A percentile compares a stretch with the other conserved stretches of the same genome.
phyloP scores from a whole-genome alignment of 2,797 vertebrate genomes.

The Loriculus beryllinus region DNA sequence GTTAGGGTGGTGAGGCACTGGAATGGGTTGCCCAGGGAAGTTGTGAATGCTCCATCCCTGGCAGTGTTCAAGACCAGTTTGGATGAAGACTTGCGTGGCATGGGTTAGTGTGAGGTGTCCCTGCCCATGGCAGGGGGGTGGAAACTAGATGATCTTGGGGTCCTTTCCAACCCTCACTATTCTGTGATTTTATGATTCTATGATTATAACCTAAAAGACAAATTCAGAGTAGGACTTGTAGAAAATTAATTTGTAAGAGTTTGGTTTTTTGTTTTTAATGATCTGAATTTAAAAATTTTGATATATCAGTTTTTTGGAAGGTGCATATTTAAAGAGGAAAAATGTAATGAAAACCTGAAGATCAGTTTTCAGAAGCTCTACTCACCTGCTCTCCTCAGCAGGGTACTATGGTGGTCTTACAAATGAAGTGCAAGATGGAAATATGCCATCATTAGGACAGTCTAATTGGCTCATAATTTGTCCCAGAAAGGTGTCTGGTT shows the following conservation, averaged over 20 bases:
- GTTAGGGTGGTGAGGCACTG: too few relatives aligned
- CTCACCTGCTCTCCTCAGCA: slow-evolving; percentile 31
- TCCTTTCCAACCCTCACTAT: too few relatives aligned
- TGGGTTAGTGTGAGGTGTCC: too few relatives aligned
- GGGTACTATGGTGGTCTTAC: not conserved
- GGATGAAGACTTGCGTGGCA: too few relatives aligned
- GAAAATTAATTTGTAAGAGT: not conserved
- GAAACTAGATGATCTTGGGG: too few relatives aligned
- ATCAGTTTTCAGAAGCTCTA: not conserved
- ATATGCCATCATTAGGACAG: slow-evolving; percentile 58
- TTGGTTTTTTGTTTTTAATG: not conserved
- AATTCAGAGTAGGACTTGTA: not conserved
- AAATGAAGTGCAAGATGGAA: slow-evolving; percentile 59
- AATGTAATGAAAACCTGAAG: not conserved
- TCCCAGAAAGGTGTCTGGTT: slow-evolving; percentile 53
- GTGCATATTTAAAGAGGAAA: not conserved
- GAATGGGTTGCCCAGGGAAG: too few relatives aligned
- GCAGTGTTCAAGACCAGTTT: too few relatives aligned
- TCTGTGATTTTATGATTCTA: not conserved
- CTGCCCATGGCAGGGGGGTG: too few relatives aligned
- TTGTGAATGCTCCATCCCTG: too few relatives aligned
- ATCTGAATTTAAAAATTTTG: not conserved
- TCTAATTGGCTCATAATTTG: slow-evolving; percentile 62
- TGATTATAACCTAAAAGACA: not conserved
- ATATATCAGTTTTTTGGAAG: fast-evolving